A percentile compares a stretch with the other conserved stretches of the same genome.
Evolutionary conservation across 2,888 invertebrate species (phyloP).

Genomic region (Drosophila flavopinicola): DNA sequence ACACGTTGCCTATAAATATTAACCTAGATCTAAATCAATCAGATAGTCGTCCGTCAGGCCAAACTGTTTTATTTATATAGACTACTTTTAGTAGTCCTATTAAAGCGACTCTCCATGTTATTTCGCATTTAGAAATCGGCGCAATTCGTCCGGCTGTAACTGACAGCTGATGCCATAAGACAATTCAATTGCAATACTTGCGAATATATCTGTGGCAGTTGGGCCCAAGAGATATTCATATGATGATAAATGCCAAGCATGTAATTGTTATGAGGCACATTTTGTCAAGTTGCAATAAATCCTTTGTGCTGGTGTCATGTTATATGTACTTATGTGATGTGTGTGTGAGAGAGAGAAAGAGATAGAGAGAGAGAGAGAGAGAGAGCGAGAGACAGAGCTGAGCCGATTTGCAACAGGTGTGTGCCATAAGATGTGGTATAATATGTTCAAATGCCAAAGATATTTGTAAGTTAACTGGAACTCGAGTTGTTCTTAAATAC

Average conservation of each 20-base stretch:
- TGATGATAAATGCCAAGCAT: not conserved
- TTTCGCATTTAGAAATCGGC: no score
- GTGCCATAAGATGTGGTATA: slow-evolving; percentile 20
- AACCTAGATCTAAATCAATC: no score
- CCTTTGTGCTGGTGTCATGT: not conserved
- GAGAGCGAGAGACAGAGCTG: no score
- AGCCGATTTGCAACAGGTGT: slow-evolving; percentile 30
- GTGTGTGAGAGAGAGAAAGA: not conserved
- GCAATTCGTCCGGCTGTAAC: not conserved
- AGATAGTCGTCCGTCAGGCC: no score
- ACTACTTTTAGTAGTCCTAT: no score
- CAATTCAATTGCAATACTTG: no score
- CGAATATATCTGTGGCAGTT: not conserved
- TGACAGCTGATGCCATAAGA: slow-evolving; percentile 18
- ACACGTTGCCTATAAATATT: no score
- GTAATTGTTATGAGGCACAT: slow-evolving; percentile 10
- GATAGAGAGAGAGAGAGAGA: not conserved
- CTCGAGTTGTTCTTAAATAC: not conserved
- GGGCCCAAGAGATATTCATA: not conserved
- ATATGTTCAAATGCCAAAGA: not conserved
- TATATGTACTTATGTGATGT: slow-evolving; percentile 2
- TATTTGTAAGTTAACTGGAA: slow-evolving; percentile 2
- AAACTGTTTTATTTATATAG: no score
- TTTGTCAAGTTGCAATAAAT: not conserved
- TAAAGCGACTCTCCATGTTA: no score